These are phyloP conservation scores for Eunapius fragilis DNA, from an alignment of 37 sponge, comb jelly and placozoan species.

Conservation along the genomic window DNA sequence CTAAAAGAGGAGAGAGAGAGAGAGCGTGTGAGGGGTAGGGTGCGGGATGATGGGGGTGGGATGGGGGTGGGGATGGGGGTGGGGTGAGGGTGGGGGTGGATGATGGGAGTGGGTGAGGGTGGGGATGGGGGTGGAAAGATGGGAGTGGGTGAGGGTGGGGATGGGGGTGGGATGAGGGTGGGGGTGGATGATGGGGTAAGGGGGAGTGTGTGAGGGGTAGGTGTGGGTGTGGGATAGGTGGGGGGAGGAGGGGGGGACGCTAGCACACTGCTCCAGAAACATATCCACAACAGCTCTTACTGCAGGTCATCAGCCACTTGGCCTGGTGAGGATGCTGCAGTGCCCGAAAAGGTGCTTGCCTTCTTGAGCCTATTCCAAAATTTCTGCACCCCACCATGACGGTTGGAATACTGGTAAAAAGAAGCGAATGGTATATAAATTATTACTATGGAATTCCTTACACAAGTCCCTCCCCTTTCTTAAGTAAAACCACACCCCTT, in stretches of 20 bases:
- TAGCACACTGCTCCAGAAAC: too few relatives aligned
- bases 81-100: neutral
- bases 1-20: conserved; percentile 26
- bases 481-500: too few relatives aligned
- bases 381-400: too few relatives aligned
- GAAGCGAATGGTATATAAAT: too few relatives aligned
- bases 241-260: conserved; percentile 7
- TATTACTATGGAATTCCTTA: too few relatives aligned
- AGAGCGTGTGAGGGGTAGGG: neutral
- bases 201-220: neutral
- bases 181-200: neutral
- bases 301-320: too few relatives aligned
- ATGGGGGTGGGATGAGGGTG: neutral
- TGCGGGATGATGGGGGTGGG: neutral
- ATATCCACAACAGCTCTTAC: too few relatives aligned
- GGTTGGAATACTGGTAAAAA: too few relatives aligned
- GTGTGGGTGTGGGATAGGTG: neutral
- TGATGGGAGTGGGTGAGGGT: neutral
- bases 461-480: too few relatives aligned
- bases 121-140: neutral
- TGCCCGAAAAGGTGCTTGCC: too few relatives aligned
- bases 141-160: neutral
- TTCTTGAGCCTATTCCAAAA: too few relatives aligned
- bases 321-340: too few relatives aligned
- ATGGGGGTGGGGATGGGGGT: neutral